Percentiles rank a stretch among this genome's conserved stretches.
These are phyloP conservation scores for Hippotragus niger DNA, from an alignment of 2,113 vertebrate genomes.

Conservation along the genomic window DNA sequence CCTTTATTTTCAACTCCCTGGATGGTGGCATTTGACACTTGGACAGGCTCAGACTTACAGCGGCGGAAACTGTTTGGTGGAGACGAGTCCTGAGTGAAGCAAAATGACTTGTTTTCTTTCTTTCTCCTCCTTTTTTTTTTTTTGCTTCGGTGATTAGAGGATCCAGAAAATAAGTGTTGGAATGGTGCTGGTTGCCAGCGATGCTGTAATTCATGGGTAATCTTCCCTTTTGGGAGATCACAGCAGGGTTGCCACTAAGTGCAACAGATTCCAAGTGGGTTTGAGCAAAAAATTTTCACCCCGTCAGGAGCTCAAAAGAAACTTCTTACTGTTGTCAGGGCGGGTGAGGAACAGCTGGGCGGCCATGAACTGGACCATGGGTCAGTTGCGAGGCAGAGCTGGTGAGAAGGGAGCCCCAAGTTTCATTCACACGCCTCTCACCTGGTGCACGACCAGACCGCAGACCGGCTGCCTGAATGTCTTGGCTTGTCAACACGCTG, in stretches of 20 bases:
- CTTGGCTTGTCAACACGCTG: constrained; percentile 6
- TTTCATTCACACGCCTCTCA: constrained; percentile 9
- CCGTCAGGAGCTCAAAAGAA: not conserved
- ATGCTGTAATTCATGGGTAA: not conserved
- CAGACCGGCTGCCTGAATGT: not conserved
- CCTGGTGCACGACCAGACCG: not conserved
- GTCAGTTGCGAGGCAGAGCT: not conserved
- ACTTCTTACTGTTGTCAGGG: not conserved
- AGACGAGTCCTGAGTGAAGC: not conserved
- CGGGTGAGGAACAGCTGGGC: not conserved
- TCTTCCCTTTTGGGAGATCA: not conserved
- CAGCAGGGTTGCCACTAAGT: not conserved
- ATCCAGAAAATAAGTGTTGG: not conserved
- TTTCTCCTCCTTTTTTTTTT: not conserved
- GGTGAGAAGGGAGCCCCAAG: not conserved
- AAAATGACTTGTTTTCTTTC: not conserved
- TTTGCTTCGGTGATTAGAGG: not conserved
- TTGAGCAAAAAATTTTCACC: not conserved
- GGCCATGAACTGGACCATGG: not conserved
- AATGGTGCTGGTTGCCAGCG: not conserved
- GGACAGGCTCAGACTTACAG: not conserved
- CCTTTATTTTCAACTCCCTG: not conserved
- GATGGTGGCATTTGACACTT: not conserved
- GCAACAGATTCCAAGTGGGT: constrained; percentile 20
- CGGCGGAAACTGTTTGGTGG: not conserved